Conservation (phyloP, 2,888 invertebrate species). For the Malacosoma neustria region DNA sequence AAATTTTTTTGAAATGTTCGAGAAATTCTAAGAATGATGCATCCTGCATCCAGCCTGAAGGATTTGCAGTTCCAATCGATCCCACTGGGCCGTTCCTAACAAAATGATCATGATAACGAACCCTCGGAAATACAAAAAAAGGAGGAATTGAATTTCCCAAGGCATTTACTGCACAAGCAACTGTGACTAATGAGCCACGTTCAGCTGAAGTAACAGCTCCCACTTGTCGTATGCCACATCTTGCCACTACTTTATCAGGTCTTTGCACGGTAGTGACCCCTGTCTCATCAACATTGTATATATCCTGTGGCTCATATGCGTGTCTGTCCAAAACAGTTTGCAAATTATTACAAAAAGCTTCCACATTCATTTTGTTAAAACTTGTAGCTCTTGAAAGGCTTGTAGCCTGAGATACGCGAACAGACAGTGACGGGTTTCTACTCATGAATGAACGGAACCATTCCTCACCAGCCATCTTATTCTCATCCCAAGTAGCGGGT, state of each 20-base stretch:
- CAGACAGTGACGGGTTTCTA: too few species aligned
- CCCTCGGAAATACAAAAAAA: slow-evolving; percentile 21
- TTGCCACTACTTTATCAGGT: slow-evolving; percentile 15
- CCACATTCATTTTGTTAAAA: slow-evolving; percentile 14
- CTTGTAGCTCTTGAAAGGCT: too few species aligned
- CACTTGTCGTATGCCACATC: slow-evolving; percentile 19
- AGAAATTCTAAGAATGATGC: slow-evolving; percentile 17
- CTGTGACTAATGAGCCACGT: slow-evolving; percentile 27
- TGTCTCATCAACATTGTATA: too few species aligned
- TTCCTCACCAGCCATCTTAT: slow-evolving; percentile 17
- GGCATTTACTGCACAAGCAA: slow-evolving; percentile 26
- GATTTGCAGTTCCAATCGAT: slow-evolving; percentile 17
- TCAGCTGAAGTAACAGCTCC: slow-evolving; percentile 31
- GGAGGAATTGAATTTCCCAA: slow-evolving; percentile 25
- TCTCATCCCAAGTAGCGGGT: too few species aligned
- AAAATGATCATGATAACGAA: too few species aligned
- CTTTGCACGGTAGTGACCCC: slow-evolving; percentile 20
- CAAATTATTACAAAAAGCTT: slow-evolving; percentile 17
- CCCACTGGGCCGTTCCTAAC: too few species aligned
- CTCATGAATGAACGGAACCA: too few species aligned
- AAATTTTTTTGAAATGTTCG: slow-evolving; percentile 18
- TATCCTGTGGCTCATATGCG: too few species aligned
- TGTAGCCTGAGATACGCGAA: too few species aligned
- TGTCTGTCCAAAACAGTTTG: slow-evolving; percentile 13
- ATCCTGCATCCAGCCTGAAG: slow-evolving; percentile 24